Percentiles rank a stretch among this genome's conserved stretches.
phyloP scores from a whole-genome alignment of 1,140 invertebrate species.

The Monomorium pharaonis region DNA sequence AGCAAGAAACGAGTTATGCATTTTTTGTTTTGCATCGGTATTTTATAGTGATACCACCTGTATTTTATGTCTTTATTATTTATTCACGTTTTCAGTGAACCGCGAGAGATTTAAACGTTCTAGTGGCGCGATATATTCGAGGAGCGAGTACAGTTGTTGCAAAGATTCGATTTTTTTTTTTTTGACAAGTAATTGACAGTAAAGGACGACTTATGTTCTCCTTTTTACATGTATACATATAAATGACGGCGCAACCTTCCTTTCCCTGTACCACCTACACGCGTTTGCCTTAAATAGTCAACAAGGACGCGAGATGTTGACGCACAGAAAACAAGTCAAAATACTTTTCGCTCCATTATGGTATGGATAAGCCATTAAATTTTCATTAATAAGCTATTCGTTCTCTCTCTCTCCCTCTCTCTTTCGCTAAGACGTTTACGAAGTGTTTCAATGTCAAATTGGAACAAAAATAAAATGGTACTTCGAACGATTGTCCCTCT shows the following conservation, averaged over 20 bases:
- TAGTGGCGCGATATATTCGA: neutral
- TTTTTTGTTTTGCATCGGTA: neutral
- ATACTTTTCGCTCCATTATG: neutral
- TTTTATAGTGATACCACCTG: neutral
- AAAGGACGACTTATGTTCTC: conserved; percentile 43
- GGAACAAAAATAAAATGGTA: conserved; percentile 14
- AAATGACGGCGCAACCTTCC: conserved; percentile 27
- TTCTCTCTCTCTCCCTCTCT: neutral
- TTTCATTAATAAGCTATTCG: neutral
- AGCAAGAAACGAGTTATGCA: conserved; percentile 1
- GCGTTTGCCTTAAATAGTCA: conserved; percentile 24
- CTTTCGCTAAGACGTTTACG: neutral
- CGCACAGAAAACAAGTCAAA: neutral
- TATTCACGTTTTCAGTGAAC: neutral
- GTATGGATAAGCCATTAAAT: neutral
- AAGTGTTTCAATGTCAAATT: neutral
- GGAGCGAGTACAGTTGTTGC: neutral
- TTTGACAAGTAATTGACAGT: conserved; percentile 29
- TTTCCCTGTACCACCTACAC: conserved; percentile 45
- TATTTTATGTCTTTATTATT: conserved; percentile 26
- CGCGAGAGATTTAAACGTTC: neutral
- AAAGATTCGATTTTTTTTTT: conserved; percentile 29
- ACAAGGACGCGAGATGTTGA: conserved; percentile 36
- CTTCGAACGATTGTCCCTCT: neutral
- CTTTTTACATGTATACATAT: conserved; percentile 21